A percentile compares a stretch with the other conserved stretches of the same genome.
Conservation (phyloP, 1,140 invertebrate species). For the Drosophila azteca region DNA sequence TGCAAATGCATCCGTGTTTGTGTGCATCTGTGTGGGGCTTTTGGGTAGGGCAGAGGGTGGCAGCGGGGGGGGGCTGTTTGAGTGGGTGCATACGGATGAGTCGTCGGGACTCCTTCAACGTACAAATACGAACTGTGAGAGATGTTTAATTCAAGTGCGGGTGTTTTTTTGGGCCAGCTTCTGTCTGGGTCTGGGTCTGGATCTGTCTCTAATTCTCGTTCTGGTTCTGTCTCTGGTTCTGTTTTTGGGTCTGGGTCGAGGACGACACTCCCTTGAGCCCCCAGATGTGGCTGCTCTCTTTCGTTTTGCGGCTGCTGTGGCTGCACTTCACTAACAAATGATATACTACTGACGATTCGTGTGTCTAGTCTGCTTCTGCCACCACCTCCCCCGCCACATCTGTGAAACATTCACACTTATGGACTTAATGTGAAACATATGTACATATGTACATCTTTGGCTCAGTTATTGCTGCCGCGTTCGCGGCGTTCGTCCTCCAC, state of each 20-base stretch:
- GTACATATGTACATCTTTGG: constrained; percentile 47
- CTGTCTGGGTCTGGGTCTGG: constrained; percentile 7
- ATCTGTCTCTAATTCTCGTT: neutral
- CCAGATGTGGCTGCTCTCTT: constrained; percentile 24
- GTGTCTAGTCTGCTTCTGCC: constrained; percentile 26
- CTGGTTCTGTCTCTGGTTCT: neutral
- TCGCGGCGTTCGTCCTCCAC: too few species aligned
- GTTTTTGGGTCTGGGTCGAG: constrained; percentile 37
- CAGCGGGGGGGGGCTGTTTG: neutral
- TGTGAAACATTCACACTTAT: constrained; percentile 46
- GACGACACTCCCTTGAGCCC: constrained; percentile 6
- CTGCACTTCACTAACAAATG: constrained; percentile 71
- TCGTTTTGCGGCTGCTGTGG: constrained; percentile 51
- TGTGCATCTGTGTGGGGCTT: neutral
- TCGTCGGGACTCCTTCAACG: constrained; percentile 25
- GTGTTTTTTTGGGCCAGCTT: constrained; percentile 42
- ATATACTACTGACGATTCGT: constrained; percentile 63
- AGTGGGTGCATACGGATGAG: constrained; percentile 31
- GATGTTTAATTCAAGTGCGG: constrained; percentile 76
- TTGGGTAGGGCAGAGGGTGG: neutral
- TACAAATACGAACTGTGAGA: constrained; percentile 56
- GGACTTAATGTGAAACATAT: constrained; percentile 21
- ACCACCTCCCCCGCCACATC: constrained; percentile 22
- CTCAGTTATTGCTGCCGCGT: neutral
- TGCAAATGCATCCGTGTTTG: neutral